These are phyloP conservation scores for Drosophila merina DNA, from an alignment of 2,888 invertebrate species.

Conservation along the genomic window DNA sequence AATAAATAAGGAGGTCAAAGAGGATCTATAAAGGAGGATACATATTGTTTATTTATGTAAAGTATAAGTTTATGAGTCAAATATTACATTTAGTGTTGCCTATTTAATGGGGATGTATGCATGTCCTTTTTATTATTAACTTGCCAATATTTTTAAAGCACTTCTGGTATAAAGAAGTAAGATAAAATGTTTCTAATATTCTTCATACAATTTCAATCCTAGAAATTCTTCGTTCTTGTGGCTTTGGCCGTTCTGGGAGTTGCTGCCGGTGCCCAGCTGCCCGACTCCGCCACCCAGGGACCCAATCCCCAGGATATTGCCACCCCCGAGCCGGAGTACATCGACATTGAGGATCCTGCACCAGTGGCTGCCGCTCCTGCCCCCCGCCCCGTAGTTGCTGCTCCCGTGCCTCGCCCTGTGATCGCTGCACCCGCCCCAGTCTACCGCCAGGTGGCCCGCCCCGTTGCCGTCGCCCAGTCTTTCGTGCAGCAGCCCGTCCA, in stretches of 20 bases:
- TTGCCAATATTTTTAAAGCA: too few species aligned
- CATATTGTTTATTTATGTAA: too few species aligned
- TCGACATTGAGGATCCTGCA: constrained; percentile 82
- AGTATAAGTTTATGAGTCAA: too few species aligned
- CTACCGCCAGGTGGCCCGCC: constrained; percentile 57
- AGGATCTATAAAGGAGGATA: too few species aligned
- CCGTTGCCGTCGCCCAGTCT: constrained; percentile 45
- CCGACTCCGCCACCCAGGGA: constrained; percentile 83
- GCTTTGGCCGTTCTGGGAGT: constrained; percentile 76
- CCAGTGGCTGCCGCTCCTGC: constrained; percentile 57
- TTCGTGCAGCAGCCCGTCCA: constrained; percentile 53
- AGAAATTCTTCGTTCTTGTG: constrained; percentile 80
- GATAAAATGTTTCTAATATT: background rate
- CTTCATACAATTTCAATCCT: background rate
- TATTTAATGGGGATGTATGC: too few species aligned
- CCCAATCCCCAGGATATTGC: constrained; percentile 84
- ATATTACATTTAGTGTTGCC: too few species aligned
- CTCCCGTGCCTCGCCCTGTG: constrained; percentile 45
- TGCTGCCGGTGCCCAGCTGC: constrained; percentile 74
- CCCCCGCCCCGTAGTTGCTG: constrained; percentile 28
- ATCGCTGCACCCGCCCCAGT: constrained; percentile 13
- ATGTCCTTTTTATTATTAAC: too few species aligned
- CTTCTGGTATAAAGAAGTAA: too few species aligned
- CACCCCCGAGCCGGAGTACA: constrained; percentile 83
- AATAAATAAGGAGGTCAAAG: too few species aligned